phyloP scores from a whole-genome alignment of 2,797 vertebrate species.

The Chiloscyllium punctatum region DNA sequence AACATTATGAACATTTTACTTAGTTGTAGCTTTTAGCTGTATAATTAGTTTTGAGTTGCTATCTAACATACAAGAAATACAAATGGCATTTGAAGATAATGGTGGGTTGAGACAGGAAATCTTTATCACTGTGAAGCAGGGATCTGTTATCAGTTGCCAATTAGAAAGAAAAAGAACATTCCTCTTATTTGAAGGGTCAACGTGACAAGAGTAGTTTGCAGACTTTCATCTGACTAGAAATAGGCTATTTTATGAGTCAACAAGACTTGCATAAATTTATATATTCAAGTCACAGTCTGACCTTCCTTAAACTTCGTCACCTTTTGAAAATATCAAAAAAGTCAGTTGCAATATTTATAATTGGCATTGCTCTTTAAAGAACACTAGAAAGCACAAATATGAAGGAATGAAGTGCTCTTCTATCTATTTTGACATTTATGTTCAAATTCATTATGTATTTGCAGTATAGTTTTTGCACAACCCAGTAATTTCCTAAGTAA shows the following conservation, averaged over 20 bases:
- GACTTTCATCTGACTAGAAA: neutral
- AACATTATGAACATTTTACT: neutral
- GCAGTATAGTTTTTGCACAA: neutral
- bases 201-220: neutral
- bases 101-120: neutral
- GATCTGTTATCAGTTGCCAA: neutral
- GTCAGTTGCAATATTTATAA: neutral
- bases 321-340: neutral
- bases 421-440: neutral
- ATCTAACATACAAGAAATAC: neutral
- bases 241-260: neutral
- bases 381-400: neutral
- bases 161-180: neutral
- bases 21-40: neutral
- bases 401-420: neutral
- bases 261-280: neutral
- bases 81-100: neutral
- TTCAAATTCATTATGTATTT: neutral
- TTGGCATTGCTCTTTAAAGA: neutral
- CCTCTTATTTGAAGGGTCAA: slow-evolving; percentile 2
- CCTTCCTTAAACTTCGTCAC: neutral
- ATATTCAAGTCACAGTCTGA: neutral
- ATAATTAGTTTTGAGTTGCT: neutral
- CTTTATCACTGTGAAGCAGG: slow-evolving; percentile 29
- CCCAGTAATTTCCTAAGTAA: neutral